These are phyloP conservation scores for Tympanoctomys barrerae DNA, from an alignment of 2,797 vertebrate genomes.

Conservation along the genomic window DNA sequence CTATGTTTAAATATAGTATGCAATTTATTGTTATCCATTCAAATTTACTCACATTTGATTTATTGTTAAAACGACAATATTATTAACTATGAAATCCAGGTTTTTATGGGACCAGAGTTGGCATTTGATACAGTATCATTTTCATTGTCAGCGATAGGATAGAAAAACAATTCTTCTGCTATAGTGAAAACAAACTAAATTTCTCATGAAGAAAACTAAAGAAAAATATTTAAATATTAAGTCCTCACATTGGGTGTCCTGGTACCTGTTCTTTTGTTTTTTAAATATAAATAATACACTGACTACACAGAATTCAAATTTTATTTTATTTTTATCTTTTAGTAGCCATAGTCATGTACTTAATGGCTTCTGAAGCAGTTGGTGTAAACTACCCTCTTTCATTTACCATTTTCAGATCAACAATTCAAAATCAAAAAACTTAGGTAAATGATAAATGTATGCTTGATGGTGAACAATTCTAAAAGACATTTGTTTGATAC, in stretches of 20 bases:
- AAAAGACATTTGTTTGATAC: conserved; percentile 60
- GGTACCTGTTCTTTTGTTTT: background rate
- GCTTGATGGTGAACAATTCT: conserved; percentile 32
- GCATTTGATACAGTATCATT: background rate
- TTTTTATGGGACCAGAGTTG: background rate
- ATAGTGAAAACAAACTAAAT: conserved; percentile 5
- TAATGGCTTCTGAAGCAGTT: conserved; percentile 39
- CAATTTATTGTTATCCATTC: background rate
- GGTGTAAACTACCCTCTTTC: background rate
- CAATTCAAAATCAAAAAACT: conserved; percentile 48
- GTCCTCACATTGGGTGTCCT: background rate
- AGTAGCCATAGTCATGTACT: background rate
- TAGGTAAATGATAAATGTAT: conserved; percentile 44
- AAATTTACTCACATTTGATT: background rate
- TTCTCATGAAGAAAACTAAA: background rate
- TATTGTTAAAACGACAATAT: conserved; percentile 11
- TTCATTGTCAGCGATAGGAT: background rate
- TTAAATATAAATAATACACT: conserved; percentile 9
- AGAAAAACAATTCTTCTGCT: background rate
- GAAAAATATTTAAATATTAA: background rate
- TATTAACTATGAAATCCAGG: background rate
- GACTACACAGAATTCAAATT: conserved; percentile 36
- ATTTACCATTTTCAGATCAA: conserved; percentile 42
- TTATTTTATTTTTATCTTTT: conserved; percentile 28
- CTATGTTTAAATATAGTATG: background rate